These are phyloP conservation scores for Bufo gargarizans DNA, from an alignment of 2,113 vertebrate species.

Conservation along the genomic window DNA sequence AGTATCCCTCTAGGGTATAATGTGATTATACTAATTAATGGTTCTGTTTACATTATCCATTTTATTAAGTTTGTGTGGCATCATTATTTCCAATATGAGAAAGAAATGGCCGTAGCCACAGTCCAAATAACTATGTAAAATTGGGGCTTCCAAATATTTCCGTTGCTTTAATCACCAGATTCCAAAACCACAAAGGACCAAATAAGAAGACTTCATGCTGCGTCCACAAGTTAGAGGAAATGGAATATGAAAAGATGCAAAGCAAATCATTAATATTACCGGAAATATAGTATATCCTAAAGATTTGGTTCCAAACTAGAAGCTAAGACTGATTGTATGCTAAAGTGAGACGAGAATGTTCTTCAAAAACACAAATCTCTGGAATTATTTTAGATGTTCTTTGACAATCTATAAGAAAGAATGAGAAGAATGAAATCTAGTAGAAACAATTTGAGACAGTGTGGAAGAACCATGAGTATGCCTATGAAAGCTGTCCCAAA, in stretches of 20 bases:
- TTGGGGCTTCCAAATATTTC: constrained; percentile 29
- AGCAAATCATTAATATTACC: constrained; percentile 15
- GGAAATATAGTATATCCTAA: background rate
- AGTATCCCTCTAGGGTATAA: constrained; percentile 42
- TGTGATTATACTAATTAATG: constrained; percentile 52
- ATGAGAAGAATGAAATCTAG: too few relatives aligned
- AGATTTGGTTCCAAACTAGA: background rate
- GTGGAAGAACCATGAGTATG: too few relatives aligned
- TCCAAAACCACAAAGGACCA: constrained; percentile 41
- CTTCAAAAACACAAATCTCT: too few relatives aligned
- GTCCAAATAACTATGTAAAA: constrained; percentile 40
- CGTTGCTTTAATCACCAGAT: constrained; percentile 51
- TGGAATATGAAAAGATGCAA: constrained; percentile 33
- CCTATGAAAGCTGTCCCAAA: too few relatives aligned
- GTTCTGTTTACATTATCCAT: constrained; percentile 53
- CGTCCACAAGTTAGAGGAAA: constrained; percentile 14
- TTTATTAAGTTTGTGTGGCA: constrained; percentile 49
- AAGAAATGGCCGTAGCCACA: constrained; percentile 40
- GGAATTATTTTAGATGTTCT: too few relatives aligned
- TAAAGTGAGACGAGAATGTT: background rate
- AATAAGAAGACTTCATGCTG: constrained; percentile 35
- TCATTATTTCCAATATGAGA: constrained; percentile 50
- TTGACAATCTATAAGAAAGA: too few relatives aligned
- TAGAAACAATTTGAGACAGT: too few relatives aligned
- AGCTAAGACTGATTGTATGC: background rate